A percentile compares a stretch with the other conserved stretches of the same genome.
phyloP scores from a whole-genome alignment of 2,888 invertebrate genomes.

The Hypomecis atomaria region DNA sequence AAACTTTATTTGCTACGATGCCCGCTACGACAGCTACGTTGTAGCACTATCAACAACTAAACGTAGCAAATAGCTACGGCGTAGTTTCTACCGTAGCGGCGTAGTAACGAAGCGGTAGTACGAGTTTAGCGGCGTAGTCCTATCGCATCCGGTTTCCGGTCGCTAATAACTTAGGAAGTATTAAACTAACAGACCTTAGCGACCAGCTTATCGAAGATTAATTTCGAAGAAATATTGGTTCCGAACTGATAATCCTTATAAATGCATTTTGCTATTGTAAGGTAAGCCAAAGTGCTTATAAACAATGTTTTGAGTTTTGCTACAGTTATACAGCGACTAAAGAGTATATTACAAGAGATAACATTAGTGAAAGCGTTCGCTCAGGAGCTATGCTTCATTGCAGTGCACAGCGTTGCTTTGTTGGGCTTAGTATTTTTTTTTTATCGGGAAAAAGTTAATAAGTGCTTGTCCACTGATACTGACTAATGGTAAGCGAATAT shows the following conservation, averaged over 20 bases:
- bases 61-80: not conserved
- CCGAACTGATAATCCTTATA: too few species aligned
- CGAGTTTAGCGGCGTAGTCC: slow-evolving; percentile 3
- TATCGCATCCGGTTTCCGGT: not conserved
- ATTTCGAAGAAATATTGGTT: slow-evolving; percentile 5
- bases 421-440: too few species aligned
- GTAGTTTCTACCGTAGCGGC: not conserved
- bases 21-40: slow-evolving; percentile 11
- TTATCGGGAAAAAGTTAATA: too few species aligned
- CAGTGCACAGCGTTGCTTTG: too few species aligned
- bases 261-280: not conserved
- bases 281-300: too few species aligned
- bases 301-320: too few species aligned
- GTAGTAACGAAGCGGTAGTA: slow-evolving; percentile 5
- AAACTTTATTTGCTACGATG: slow-evolving; percentile 1
- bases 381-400: too few species aligned
- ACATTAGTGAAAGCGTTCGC: too few species aligned
- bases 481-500: too few species aligned
- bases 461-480: too few species aligned
- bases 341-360: too few species aligned
- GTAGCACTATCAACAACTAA: not conserved
- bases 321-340: too few species aligned
- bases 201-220: not conserved
- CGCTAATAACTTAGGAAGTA: slow-evolving; percentile 4
- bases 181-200: not conserved